phyloP scores from a whole-genome alignment of 1,140 invertebrate genomes.

The Ruditapes philippinarum region DNA sequence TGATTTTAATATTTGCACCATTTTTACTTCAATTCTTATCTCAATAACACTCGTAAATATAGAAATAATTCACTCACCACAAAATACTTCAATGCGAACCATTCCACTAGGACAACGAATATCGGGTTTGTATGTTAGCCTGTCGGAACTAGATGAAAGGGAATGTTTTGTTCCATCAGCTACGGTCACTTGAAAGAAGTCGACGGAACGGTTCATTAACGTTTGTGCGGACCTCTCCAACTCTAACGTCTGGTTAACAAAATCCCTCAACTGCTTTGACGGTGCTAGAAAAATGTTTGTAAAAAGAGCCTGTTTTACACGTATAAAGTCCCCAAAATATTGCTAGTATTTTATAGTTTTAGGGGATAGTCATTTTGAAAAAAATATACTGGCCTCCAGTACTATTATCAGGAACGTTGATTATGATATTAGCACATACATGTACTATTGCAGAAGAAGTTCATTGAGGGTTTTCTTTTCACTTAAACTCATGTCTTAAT shows the following conservation, averaged over 20 bases:
- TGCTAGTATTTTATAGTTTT: too few species aligned
- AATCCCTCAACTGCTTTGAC: neutral
- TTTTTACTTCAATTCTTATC: too few species aligned
- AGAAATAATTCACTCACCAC: neutral
- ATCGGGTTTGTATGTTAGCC: neutral
- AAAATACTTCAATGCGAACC: slow-evolving; percentile 33
- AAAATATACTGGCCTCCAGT: too few species aligned
- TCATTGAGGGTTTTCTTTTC: too few species aligned
- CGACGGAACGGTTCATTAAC: neutral
- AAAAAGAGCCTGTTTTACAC: neutral
- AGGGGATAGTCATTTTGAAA: too few species aligned
- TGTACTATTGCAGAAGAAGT: too few species aligned
- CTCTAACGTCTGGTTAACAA: slow-evolving; percentile 15
- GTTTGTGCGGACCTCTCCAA: slow-evolving; percentile 13
- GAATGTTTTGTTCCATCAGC: slow-evolving; percentile 16
- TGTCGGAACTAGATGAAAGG: neutral
- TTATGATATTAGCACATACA: too few species aligned
- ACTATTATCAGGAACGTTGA: too few species aligned
- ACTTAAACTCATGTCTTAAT: too few species aligned
- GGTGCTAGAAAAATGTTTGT: neutral
- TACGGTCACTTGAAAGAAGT: slow-evolving; percentile 44
- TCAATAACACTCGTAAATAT: neutral
- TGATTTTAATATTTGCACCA: too few species aligned
- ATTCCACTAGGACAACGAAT: neutral
- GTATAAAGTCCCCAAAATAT: too few species aligned